Base-by-base conservation (phyloP, 2,888 invertebrate species). In the Agrotis puta region DNA sequence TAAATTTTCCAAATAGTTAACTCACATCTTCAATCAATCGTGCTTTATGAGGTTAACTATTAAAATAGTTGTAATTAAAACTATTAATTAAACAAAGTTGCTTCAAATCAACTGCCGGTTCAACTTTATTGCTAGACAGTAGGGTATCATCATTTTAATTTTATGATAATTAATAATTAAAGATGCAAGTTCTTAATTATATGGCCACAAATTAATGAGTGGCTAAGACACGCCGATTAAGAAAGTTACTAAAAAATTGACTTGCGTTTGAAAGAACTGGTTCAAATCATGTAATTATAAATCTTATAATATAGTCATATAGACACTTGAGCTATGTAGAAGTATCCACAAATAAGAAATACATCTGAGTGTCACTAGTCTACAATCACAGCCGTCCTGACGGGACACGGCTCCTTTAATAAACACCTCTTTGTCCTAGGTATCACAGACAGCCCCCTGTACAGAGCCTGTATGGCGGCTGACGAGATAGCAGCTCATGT, bases 151-250 rank as follows among this genome's bases (percentile, higher is more conserved):
- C 22, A 59, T 66, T 24, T 66, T 47, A 71, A 64, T 71, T 81
- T 77, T 57, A 81, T 71, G 70, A 39, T 64, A 64, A 27, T 66
- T 61, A 61, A 77, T 63, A 64, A 70, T 64, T 77, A 70, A 27
- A 65, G 39, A 56, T 50, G 62, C 50, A 58, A 33, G 54, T 58
- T 70, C 9, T 66, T 61, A 81, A 77, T 77, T 71, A 71, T 51
- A 75, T 33, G n/a, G 24, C 11, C 53, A 16, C 39, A n/a, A 39
- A 56, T 69, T 43, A 76, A 81, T 63, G 50, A 33, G 53, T 43
- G 22, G 33, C 24, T 16, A 59, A 6, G 64, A 43, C 16, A 61
- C 64, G 63, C 48, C 4, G 48, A 63, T 76, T 56, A 56, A 22
- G n/a, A 45, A 50, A 27, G 27, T 18, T 7, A 24, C 22, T 2